Percentiles rank a stretch among this genome's conserved stretches.
phyloP scores from a whole-genome alignment of 2,113 vertebrate species.

The Sus scrofa region T2T-Sscrofa CM000819.6:137398501-137399000 shows the following conservation, averaged over 20 bases:
- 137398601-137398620: neutral
- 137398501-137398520: neutral
- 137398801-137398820: neutral
- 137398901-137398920: neutral
- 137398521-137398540: neutral
- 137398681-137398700: neutral
- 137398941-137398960: neutral
- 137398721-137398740: neutral
- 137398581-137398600: neutral
- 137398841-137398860: neutral
- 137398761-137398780: neutral
- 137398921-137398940: neutral
- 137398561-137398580: neutral
- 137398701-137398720: neutral
- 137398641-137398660: neutral
- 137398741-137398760: neutral
- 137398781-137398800: neutral
- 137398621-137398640: neutral
- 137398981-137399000: neutral
- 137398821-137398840: conserved; percentile 8
- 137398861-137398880: neutral
- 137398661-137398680: neutral
- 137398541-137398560: neutral
- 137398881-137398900: neutral
- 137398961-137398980: neutral